phyloP scores from a whole-genome alignment of 2,888 invertebrate species.

The Rhamphomyia laevipes region DNA sequence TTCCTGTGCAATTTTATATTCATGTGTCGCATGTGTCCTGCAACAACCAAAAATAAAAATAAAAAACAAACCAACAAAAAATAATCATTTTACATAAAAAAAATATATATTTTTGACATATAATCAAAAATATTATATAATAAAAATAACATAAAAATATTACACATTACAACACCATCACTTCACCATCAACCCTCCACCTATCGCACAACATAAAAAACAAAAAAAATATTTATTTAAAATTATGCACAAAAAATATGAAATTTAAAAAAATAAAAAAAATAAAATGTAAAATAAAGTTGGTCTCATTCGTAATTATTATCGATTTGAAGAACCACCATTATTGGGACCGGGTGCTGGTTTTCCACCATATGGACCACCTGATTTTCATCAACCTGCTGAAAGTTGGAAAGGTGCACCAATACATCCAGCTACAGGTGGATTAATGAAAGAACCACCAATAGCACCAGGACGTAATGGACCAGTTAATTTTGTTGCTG shows the following conservation, averaged over 20 bases:
- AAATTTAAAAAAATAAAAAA: conserved; percentile 8
- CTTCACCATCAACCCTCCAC: too few relatives aligned
- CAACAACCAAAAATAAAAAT: not conserved
- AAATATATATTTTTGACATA: not conserved
- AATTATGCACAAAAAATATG: not conserved
- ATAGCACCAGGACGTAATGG: conserved; percentile 40
- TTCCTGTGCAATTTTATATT: not conserved
- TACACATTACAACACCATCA: too few relatives aligned
- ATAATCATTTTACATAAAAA: not conserved
- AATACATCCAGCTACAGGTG: conserved; percentile 37
- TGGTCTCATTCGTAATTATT: conserved; percentile 31
- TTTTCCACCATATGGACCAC: conserved; percentile 35
- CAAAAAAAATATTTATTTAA: conserved; percentile 1
- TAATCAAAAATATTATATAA: conserved; percentile 4
- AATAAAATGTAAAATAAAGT: conserved; percentile 18
- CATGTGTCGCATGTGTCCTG: not conserved
- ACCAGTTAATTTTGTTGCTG: conserved; percentile 34
- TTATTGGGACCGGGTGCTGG: conserved; percentile 36
- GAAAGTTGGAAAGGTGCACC: conserved; percentile 37
- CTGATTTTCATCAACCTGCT: conserved; percentile 36
- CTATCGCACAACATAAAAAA: conserved; percentile 1
- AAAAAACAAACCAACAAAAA: too few relatives aligned
- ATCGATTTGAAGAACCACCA: conserved; percentile 39
- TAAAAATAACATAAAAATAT: conserved; percentile 4
- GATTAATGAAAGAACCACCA: conserved; percentile 49